Conservation (phyloP, 2,888 invertebrate genomes). For the Neoascia interrupta region DNA sequence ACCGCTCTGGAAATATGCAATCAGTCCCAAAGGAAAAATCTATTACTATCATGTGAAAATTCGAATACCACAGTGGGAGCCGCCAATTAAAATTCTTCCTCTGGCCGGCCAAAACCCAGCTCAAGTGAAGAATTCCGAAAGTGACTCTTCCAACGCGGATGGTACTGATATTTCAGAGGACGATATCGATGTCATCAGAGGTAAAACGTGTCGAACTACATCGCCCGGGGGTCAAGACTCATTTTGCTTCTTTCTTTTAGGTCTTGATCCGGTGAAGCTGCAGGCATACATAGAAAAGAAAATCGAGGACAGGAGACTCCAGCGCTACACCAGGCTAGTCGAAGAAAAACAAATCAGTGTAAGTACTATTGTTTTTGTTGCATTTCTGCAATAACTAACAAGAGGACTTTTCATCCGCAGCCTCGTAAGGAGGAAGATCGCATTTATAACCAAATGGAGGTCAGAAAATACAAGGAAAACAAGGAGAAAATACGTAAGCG, state of each 20-base stretch:
- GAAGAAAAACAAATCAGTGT: constrained; percentile 84
- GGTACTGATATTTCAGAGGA: constrained; percentile 71
- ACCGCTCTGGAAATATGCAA: constrained; percentile 92
- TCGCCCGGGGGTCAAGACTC: too few species aligned
- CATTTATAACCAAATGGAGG: constrained; percentile 84
- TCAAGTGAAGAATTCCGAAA: constrained; percentile 61
- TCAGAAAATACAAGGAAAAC: constrained; percentile 88
- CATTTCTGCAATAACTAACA: too few species aligned
- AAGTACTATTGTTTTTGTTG: too few species aligned
- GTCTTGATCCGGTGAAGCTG: constrained; percentile 73
- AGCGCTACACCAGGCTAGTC: constrained; percentile 80
- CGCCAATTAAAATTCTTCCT: constrained; percentile 80
- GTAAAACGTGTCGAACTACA: constrained; percentile 23
- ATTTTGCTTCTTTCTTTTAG: constrained; percentile 36
- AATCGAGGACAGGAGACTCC: constrained; percentile 81
- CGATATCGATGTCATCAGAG: constrained; percentile 71
- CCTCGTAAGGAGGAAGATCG: constrained; percentile 91
- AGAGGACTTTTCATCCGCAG: constrained; percentile 79
- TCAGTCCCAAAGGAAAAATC: constrained; percentile 89
- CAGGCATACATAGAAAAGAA: constrained; percentile 78
- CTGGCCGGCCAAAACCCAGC: constrained; percentile 73
- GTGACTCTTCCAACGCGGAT: constrained; percentile 64
- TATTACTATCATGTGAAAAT: constrained; percentile 95
- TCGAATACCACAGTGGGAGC: constrained; percentile 89
- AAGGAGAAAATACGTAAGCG: constrained; percentile 87